These are phyloP conservation scores for Hypsopygia costalis DNA, from an alignment of 2,888 invertebrate species.

Conservation along the genomic window DNA sequence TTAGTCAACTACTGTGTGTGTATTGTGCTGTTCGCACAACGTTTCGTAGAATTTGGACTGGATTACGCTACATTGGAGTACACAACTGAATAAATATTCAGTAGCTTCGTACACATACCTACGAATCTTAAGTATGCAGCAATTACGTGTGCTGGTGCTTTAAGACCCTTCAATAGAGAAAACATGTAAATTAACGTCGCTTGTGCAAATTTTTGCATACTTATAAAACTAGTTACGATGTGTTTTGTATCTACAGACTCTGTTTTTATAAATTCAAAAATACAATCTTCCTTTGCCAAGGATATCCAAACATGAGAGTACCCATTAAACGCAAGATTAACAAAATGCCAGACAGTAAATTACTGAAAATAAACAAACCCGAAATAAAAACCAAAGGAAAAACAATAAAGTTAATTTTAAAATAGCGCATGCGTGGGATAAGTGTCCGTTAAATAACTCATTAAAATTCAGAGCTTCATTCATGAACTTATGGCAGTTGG, in stretches of 20 bases:
- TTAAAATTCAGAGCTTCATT: constrained; percentile 68
- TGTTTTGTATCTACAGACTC: not conserved
- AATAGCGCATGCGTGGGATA: constrained; percentile 9
- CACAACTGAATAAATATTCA: constrained; percentile 5
- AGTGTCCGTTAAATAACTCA: constrained; percentile 30
- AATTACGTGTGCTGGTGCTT: constrained; percentile 4
- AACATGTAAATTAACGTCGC: constrained; percentile 8
- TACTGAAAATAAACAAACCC: not conserved
- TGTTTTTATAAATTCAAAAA: not conserved
- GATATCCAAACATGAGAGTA: not conserved
- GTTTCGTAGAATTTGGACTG: too few species aligned
- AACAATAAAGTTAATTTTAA: constrained; percentile 16
- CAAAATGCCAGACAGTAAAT: constrained; percentile 3
- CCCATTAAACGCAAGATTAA: constrained; percentile 2
- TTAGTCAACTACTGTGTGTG: not conserved
- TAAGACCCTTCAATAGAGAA: constrained; percentile 8
- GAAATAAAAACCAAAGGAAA: constrained; percentile 5
- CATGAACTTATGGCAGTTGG: constrained; percentile 54
- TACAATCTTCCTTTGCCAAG: not conserved
- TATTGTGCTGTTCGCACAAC: too few species aligned
- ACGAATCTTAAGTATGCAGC: constrained; percentile 1
- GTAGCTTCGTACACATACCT: not conserved
- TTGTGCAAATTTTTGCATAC: constrained; percentile 6
- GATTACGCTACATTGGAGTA: not conserved
- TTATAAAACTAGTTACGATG: constrained; percentile 4